phyloP scores from a whole-genome alignment of 2,797 vertebrate genomes.

The Sphenodon punctatus region DNA sequence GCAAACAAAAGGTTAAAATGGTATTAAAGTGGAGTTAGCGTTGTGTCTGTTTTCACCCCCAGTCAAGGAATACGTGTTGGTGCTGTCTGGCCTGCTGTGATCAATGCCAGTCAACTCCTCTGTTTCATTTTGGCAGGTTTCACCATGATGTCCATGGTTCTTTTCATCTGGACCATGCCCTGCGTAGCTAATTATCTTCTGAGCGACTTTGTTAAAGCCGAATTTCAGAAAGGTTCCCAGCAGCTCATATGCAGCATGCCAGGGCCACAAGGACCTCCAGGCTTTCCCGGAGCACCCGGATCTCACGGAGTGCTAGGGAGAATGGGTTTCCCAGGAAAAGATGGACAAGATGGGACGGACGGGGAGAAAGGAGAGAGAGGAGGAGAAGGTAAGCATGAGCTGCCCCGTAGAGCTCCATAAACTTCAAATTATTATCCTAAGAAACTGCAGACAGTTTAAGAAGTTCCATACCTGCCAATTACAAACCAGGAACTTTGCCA shows the following conservation, averaged over 20 bases:
- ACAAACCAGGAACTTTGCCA: neutral
- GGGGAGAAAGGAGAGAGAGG: slow-evolving; percentile 86
- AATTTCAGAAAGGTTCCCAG: slow-evolving; percentile 80
- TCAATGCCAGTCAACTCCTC: rapidly evolving
- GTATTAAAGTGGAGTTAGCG: too few relatives aligned
- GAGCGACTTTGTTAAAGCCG: slow-evolving; percentile 60
- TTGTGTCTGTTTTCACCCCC: too few relatives aligned
- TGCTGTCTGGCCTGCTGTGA: neutral
- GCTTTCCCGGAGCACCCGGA: slow-evolving; percentile 84
- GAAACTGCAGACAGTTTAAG: neutral
- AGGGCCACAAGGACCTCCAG: slow-evolving; percentile 85
- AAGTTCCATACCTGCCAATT: neutral
- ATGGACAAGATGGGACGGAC: slow-evolving; percentile 90
- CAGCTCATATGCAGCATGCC: slow-evolving; percentile 91
- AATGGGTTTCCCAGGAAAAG: slow-evolving; percentile 90
- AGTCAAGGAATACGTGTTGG: too few relatives aligned
- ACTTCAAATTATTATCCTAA: neutral
- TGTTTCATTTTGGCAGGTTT: slow-evolving; percentile 62
- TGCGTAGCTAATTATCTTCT: slow-evolving; percentile 77
- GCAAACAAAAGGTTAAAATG: too few relatives aligned
- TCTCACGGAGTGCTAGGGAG: slow-evolving; percentile 82
- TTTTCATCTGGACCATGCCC: slow-evolving; percentile 80
- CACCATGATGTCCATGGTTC: slow-evolving; percentile 80
- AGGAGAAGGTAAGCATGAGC: slow-evolving; percentile 78
- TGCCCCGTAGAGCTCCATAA: rapidly evolving